Percentiles rank a stretch among this genome's conserved stretches.
Evolutionary conservation across 2,113 vertebrate genomes (phyloP).

Genomic region (Carettochelys insculpta): DNA sequence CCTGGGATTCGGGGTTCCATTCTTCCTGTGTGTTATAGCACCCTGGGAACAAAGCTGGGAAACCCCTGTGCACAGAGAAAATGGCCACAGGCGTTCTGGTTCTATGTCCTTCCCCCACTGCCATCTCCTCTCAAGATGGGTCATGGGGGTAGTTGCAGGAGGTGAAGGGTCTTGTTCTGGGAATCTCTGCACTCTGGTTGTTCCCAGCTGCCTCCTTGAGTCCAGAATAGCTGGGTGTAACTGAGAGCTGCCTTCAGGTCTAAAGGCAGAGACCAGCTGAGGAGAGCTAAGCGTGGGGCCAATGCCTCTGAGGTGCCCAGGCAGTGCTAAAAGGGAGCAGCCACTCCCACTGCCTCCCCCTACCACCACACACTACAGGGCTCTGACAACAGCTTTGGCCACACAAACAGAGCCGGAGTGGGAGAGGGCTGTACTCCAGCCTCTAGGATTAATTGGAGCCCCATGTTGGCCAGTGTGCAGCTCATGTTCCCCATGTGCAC

Average conservation of each 20-base stretch:
- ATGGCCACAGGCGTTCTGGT: neutral
- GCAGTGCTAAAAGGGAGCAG: neutral
- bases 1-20: neutral
- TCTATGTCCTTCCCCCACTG: neutral
- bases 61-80: neutral
- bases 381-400: neutral
- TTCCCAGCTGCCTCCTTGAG: neutral
- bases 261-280: neutral
- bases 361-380: neutral
- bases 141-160: neutral
- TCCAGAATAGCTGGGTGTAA: neutral
- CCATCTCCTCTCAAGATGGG: too few species aligned
- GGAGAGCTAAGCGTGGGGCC: neutral
- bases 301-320: neutral
- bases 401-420: neutral
- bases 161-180: neutral
- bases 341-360: neutral
- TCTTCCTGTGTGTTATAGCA: neutral
- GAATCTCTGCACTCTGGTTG: neutral
- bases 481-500: neutral
- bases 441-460: constrained; percentile 2
- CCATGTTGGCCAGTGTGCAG: neutral
- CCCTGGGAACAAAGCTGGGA: neutral
- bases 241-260: neutral
- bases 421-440: neutral